These are phyloP conservation scores for Crematogaster levior DNA, from an alignment of 2,888 invertebrate species.

Conservation along the genomic window DNA sequence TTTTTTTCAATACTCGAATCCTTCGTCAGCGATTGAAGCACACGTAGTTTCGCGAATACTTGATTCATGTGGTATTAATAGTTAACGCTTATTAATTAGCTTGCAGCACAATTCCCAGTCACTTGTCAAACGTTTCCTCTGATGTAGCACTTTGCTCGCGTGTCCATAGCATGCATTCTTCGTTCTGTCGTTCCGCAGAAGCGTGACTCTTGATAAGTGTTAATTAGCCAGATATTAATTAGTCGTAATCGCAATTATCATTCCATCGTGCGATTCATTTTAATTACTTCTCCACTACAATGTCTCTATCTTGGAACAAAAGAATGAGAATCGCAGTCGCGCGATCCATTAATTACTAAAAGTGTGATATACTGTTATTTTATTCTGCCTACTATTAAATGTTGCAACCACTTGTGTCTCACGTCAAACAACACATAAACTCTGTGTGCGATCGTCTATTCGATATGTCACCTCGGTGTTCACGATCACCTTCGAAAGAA, in stretches of 20 bases:
- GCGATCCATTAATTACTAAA: constrained; percentile 31
- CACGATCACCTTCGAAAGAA: constrained; percentile 27
- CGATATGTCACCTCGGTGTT: constrained; percentile 13
- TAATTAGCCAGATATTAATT: constrained; percentile 46
- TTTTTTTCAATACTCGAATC: background rate
- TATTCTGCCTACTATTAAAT: background rate
- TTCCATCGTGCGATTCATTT: constrained; percentile 21
- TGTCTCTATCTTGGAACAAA: background rate
- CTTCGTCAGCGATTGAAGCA: background rate
- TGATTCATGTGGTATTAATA: constrained; percentile 8
- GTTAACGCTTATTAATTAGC: constrained; percentile 42
- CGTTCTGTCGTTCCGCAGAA: constrained; percentile 16
- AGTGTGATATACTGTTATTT: constrained; percentile 2
- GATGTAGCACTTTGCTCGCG: constrained; percentile 37
- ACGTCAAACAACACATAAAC: background rate
- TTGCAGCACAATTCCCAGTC: constrained; percentile 35
- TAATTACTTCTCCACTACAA: background rate
- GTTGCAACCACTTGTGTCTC: background rate
- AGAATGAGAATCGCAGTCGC: background rate
- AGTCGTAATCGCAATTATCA: constrained; percentile 31
- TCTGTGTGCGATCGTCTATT: constrained; percentile 1
- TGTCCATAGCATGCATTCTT: constrained; percentile 34
- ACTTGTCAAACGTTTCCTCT: constrained; percentile 47
- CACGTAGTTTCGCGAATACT: background rate
- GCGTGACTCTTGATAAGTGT: constrained; percentile 30